These are phyloP conservation scores for Aphis gossypii DNA, from an alignment of 1,140 invertebrate species.

Conservation along the genomic window DNA sequence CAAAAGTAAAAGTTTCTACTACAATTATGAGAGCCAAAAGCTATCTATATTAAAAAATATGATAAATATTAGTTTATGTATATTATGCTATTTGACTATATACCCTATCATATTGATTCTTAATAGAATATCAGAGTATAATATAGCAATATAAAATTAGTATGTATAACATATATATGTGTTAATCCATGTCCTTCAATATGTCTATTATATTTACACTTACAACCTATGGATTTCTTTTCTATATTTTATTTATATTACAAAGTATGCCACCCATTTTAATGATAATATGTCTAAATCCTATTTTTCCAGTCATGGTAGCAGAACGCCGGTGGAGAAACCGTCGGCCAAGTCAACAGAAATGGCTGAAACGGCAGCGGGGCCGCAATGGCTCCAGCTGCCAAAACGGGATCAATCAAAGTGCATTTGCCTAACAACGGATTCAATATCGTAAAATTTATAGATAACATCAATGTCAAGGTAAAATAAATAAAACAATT, in stretches of 20 bases:
- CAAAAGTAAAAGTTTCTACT: no score
- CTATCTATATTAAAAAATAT: no score
- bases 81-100: no score
- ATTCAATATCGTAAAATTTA: constrained; percentile 88
- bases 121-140: no score
- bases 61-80: no score
- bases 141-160: no score
- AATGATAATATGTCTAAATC: neutral
- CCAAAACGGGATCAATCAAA: constrained; percentile 68
- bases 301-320: constrained; percentile 43
- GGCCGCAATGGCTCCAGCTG: constrained; percentile 33
- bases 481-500: constrained; percentile 63
- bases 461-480: constrained; percentile 85
- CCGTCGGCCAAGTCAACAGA: constrained; percentile 1
- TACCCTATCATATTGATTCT: no score
- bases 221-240: neutral
- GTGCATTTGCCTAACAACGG: constrained; percentile 90
- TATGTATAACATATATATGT: neutral
- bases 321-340: constrained; percentile 6
- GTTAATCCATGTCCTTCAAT: neutral
- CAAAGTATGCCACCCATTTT: neutral
- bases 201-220: neutral
- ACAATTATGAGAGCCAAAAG: no score
- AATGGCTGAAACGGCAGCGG: constrained; percentile 47
- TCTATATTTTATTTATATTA: neutral